A percentile compares a stretch with the other conserved stretches of the same genome.
Evolutionary conservation across 1,140 invertebrate species (phyloP).

Genomic region (Neodiprion lecontei): DNA sequence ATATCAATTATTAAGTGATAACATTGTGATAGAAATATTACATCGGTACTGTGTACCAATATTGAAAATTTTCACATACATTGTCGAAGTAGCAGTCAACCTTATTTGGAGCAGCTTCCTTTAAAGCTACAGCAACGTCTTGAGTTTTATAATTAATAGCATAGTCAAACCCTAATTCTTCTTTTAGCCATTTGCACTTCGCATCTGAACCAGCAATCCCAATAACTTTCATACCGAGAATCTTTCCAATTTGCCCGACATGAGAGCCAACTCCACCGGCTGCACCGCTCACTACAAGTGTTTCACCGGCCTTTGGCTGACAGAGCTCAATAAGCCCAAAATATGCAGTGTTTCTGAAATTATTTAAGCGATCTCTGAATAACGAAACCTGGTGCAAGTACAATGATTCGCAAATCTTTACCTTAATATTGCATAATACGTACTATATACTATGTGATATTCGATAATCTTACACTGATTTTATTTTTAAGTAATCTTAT

Average conservation of each 20-base stretch:
- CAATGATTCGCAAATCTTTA: no score
- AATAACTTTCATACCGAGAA: slow-evolving; percentile 64
- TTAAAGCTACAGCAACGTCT: slow-evolving; percentile 60
- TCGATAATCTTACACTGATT: no score
- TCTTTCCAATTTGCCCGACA: slow-evolving; percentile 71
- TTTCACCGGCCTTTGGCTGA: slow-evolving; percentile 66
- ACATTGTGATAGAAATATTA: no score
- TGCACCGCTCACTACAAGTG: slow-evolving; percentile 66
- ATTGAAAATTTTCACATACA: slow-evolving; percentile 40
- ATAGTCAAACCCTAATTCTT: slow-evolving; percentile 67
- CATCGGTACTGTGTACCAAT: no score
- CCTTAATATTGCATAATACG: no score
- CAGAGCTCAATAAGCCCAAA: slow-evolving; percentile 69
- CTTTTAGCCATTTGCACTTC: slow-evolving; percentile 68
- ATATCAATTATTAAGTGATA: neutral
- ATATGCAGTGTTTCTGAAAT: slow-evolving; percentile 68
- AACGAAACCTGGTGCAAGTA: no score
- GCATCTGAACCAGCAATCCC: slow-evolving; percentile 70
- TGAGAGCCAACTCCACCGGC: slow-evolving; percentile 69
- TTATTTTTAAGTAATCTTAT: no score
- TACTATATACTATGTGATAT: no score
- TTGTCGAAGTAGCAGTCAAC: slow-evolving; percentile 68
- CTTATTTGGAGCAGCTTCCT: slow-evolving; percentile 60
- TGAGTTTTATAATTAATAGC: slow-evolving; percentile 70
- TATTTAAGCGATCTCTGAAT: slow-evolving; percentile 8